Evolutionary conservation across 2,113 vertebrate genomes (phyloP).

Genomic region (Xiphophorus maculatus): DNA sequence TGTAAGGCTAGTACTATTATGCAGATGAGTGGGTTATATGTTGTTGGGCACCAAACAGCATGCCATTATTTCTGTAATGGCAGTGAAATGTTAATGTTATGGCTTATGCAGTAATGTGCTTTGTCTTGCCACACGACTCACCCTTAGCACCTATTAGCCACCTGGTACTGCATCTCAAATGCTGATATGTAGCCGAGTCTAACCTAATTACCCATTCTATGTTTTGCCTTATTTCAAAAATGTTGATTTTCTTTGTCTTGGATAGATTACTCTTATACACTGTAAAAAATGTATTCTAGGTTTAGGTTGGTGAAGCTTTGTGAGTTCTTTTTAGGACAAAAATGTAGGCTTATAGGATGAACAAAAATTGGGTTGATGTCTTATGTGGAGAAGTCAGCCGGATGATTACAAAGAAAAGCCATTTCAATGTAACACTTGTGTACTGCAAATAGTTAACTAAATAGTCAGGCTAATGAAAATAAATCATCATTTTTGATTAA

Average conservation of each 20-base stretch:
- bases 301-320: not conserved
- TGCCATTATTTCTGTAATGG: constrained; percentile 70
- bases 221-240: not conserved
- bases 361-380: not conserved
- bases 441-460: no score
- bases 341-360: not conserved
- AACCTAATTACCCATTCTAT: not conserved
- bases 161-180: constrained; percentile 12
- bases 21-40: constrained; percentile 70
- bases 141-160: constrained; percentile 49
- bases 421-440: not conserved
- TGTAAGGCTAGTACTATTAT: constrained; percentile 62
- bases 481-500: no score
- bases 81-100: constrained; percentile 44
- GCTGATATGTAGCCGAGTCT: constrained; percentile 4
- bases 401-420: not conserved
- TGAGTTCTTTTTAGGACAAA: not conserved
- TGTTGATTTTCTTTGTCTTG: constrained; percentile 4
- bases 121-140: constrained; percentile 27
- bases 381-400: not conserved
- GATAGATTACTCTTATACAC: not conserved
- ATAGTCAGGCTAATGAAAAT: no score
- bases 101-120: constrained; percentile 38
- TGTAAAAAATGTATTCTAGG: not conserved
- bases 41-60: constrained; percentile 51